Evolutionary conservation across 2,113 vertebrate species (phyloP).

Genomic region (Lonchura striata): DNA sequence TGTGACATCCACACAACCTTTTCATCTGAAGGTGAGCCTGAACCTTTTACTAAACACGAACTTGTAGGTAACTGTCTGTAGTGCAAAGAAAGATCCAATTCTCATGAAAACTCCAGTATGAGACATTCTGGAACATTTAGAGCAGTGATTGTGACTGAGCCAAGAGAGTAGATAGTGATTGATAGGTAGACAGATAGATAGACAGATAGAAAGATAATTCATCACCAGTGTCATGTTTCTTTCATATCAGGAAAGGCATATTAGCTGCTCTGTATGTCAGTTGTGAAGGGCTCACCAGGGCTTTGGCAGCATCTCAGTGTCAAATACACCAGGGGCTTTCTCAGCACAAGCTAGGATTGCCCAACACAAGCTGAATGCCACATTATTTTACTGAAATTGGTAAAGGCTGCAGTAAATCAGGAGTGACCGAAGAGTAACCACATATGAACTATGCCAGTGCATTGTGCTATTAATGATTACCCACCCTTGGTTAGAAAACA

Average conservation of each 20-base stretch:
- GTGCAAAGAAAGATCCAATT: neutral
- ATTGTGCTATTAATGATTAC: constrained; percentile 12
- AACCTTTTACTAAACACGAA: neutral
- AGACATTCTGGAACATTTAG: neutral
- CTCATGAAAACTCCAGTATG: neutral
- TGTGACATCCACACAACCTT: neutral
- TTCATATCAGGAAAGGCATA: neutral
- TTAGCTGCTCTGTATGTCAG: neutral
- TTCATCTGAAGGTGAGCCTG: neutral
- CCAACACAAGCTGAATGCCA: fast-evolving
- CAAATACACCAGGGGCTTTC: neutral
- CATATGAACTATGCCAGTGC: neutral
- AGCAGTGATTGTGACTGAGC: neutral
- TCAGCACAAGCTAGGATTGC: neutral
- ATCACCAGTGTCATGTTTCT: neutral
- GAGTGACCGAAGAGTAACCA: neutral
- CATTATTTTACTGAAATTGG: neutral
- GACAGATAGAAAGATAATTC: neutral
- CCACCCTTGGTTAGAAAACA: fast-evolving
- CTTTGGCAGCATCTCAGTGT: neutral
- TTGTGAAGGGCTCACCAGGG: neutral
- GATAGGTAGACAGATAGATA: neutral
- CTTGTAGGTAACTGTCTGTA: fast-evolving
- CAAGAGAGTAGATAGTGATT: neutral
- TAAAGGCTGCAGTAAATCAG: neutral